Conservation (phyloP, 1,140 invertebrate genomes). For the Meloidogyne hapla region DNA sequence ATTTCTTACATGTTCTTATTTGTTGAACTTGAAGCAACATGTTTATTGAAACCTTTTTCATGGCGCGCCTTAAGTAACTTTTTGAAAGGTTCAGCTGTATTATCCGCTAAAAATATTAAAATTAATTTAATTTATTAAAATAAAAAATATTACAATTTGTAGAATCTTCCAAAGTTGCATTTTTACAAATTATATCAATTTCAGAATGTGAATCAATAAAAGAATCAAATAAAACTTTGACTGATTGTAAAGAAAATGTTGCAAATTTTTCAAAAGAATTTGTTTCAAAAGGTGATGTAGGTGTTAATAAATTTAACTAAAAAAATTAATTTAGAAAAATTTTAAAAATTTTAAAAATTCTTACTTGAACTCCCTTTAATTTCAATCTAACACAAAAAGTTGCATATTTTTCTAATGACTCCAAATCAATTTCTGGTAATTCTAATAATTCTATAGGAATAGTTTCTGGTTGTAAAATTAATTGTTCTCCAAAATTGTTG, state of each 20-base stretch:
- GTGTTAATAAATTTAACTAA: slow-evolving; percentile 40
- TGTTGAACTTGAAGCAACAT: too few relatives aligned
- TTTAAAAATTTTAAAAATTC: neutral
- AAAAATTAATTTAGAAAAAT: neutral
- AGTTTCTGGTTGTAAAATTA: slow-evolving; percentile 71
- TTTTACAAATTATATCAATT: slow-evolving; percentile 60
- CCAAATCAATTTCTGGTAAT: slow-evolving; percentile 30
- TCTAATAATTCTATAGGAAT: slow-evolving; percentile 50
- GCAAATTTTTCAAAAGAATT: slow-evolving; percentile 45
- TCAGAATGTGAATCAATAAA: slow-evolving; percentile 53
- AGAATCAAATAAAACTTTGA: slow-evolving; percentile 52
- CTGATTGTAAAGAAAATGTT: slow-evolving; percentile 42
- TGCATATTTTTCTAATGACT: slow-evolving; percentile 39
- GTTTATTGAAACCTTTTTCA: too few relatives aligned
- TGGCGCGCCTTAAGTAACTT: neutral
- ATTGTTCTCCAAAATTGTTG: slow-evolving; percentile 86
- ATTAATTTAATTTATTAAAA: neutral
- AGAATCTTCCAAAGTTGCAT: slow-evolving; percentile 29
- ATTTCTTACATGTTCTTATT: too few relatives aligned
- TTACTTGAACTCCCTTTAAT: slow-evolving; percentile 48
- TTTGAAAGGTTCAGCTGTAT: neutral
- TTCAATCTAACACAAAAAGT: slow-evolving; percentile 51
- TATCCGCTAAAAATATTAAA: neutral
- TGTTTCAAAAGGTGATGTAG: neutral
- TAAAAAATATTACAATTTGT: slow-evolving; percentile 9